Conservation (phyloP, 2,113 vertebrate species). For the Ramphastos sulfuratus region DNA sequence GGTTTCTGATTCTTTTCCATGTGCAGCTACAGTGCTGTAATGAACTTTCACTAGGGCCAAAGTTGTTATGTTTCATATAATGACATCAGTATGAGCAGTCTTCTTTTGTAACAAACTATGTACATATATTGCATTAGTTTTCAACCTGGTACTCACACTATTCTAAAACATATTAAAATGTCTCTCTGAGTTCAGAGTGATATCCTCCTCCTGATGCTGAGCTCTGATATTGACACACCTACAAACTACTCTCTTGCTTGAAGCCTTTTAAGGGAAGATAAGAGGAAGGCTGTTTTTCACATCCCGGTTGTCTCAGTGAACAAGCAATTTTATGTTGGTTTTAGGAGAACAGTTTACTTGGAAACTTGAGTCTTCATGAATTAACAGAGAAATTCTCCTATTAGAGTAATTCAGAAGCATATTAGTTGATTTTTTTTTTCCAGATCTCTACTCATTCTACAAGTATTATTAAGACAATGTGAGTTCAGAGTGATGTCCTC, state of each 20-base stretch:
- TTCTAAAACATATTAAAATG: background rate
- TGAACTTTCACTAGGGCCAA: background rate
- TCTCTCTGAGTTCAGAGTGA: background rate
- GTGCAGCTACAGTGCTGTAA: background rate
- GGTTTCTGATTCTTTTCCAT: background rate
- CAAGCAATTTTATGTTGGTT: background rate
- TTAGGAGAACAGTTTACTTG: background rate
- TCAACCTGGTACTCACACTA: background rate
- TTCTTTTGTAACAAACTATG: background rate
- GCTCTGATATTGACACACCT: background rate
- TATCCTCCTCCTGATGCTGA: background rate
- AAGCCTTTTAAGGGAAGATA: background rate
- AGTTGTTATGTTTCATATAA: background rate
- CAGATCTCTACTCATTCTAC: background rate
- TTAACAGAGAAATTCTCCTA: background rate
- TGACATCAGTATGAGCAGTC: background rate
- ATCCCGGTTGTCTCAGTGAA: background rate
- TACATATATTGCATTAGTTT: slow-evolving; percentile 7
- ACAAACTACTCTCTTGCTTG: background rate
- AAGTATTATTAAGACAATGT: background rate
- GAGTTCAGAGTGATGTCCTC: background rate
- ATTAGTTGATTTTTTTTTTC: background rate
- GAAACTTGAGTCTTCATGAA: background rate
- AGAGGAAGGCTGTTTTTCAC: background rate
- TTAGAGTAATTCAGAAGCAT: background rate